Base-by-base conservation (phyloP, 2,797 vertebrate species). In the Syngnathus rostellatus region DNA sequence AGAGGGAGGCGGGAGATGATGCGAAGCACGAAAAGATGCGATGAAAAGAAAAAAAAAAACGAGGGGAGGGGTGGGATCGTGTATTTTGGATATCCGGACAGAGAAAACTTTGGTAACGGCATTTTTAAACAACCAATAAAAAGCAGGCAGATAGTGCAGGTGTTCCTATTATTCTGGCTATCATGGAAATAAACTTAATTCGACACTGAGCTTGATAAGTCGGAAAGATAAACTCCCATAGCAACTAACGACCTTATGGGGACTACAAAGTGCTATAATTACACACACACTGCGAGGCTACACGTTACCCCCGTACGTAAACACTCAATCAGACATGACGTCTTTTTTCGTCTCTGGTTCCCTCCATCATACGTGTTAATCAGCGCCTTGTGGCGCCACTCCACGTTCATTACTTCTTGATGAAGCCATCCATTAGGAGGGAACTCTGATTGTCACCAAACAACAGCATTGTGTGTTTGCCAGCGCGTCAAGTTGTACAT, bases 361-460 rank as follows among this genome's bases (percentile, higher is more conserved):
- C 43, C 65, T 66, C 55, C 57, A 67, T 67, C 65, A 67, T 40
- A 16, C 40, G 31, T 25, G 65, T 51, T 67, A 60, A 67, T 67
- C 65, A 61, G 57, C 65, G 16, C 57, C 57, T 45, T 68, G 78
- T 85, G 83, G 83, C 86, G 85, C 82, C 81, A 83, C 85, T 83
- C 86, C 84, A 82, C 82, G 40, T 64, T 64, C 63, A 64, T 64
- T 53, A 64, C 9, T 39, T 37, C 48, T 39, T 23, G 63, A 64
- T 64, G 17, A 54, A 54, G 46, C 6, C 63, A 54, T 39, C 50
- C 46, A 54, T 64, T 64, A 55, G n/a, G 61, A 79, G 75, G 74
- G 76, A 76, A 81, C 75, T 76, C 77, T 45, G 67, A 87, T 82
- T 84, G 79, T 85, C 73, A 48, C 72, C 10, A 62, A 79, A 76